Evolutionary conservation across 2,797 vertebrate species (phyloP), one percentile per base, ranked within the genome.

Genomic region (Myripristis murdjan): DNA sequence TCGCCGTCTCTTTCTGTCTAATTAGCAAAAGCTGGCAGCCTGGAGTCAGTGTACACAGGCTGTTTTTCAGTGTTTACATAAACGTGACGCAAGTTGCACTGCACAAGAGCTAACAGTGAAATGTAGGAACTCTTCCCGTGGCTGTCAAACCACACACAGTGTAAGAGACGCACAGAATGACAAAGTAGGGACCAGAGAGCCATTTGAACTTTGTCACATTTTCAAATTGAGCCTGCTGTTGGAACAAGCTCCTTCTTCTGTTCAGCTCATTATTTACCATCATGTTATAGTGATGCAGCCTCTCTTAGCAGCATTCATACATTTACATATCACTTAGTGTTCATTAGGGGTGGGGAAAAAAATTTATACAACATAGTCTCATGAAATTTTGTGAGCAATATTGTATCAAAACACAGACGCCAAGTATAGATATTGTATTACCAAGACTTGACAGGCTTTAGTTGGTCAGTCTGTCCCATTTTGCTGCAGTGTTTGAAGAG

Each of bases 1-100:
- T 73, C 22, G 35, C 18, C 64, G 70, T 78, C 80, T 77, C 58
- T 64, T 71, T 85, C 66, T 73, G 72, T 89, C 88, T 92, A 65
- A 76, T 93, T 75, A 84, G 80, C 39, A 26, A 12, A 64, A n/a
- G 0, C 15, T 49, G 52, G 58, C 62, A 39, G 68, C 46, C 7
- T 51, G 1, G 31, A 81, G 82, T 76, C 73, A 12, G 43, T 37
- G 68, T 43, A 33, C 66, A 7, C 73, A 22, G 62, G 63, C 65
- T 77, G 75, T 53, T 84, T 70, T 64, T 77, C 73, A 28, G 22
- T 85, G 82, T 89, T 83, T 70, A 75, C 78, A 81, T 51, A 55
- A 73, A 85, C 49, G 71, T 58, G 69, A 60, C 18, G 35, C 66
- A 64, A 28, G 28, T 56, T 6, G 46, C 39, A 48, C 70, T 54